Base-by-base conservation (phyloP, 35 echinoderm and acorn worm genomes). In the Patiria miniata region DNA sequence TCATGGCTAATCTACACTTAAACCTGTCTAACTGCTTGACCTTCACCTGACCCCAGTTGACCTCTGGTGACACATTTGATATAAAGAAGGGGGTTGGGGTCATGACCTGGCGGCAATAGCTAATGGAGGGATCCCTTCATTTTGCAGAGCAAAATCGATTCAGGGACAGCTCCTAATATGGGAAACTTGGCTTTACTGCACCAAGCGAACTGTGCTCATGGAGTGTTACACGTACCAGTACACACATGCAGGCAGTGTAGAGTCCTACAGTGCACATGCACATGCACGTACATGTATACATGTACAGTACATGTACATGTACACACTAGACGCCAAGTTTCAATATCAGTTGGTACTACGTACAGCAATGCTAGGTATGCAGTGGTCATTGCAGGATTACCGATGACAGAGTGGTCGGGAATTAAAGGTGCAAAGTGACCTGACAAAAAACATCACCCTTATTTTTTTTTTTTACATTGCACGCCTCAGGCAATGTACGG, bases 311-410 rank as follows among this genome's bases (percentile, higher is more conserved):
- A 60, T 60, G 57, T 26, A 26, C 17, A 6, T 60, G 57, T 21
- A 7, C n/a, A n/a, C n/a, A n/a, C n/a, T n/a, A 8, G n/a, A 29
- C n/a, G 61, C 61, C 32, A 8, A 33, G 61, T 9, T 22, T 33
- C 8, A 68, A 21, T 61, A 16, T 61, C 61, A 10, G 8, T 33
- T 73, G 15, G 65, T 32, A 73, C 65, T 34, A 32, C 26, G 65
- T 73, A 73, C 65, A 73, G 65, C 34, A 73, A 73, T 73, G 65
- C 65, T 32, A 32, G 65, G 65, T 73, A 73, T 73, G 65, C 65
- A 47, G 22, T 73, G 65, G 65, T 73, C 65, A 73, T 26, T 73
- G 15, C 26, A 34, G 29, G 2, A 73, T 73, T 73, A 73, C 34
- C 42, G 65, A 32, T 73, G 65, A 73, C 29, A 73, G 65, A 73